Evolutionary conservation across 2,888 invertebrate species (phyloP).

Genomic region (Athrips mouffetella): DNA sequence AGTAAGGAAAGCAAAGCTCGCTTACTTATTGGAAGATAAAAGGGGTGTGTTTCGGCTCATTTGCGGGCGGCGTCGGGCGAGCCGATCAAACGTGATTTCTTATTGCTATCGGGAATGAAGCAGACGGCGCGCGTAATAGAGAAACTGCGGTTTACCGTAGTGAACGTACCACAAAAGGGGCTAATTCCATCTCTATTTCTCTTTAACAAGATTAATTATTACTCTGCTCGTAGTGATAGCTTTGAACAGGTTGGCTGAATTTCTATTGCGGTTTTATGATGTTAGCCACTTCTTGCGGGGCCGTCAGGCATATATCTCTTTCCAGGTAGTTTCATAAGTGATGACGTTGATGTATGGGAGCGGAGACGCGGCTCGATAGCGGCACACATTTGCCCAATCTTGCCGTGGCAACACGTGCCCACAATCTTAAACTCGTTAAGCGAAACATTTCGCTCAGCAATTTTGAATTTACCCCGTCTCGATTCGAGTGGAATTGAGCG

Average conservation of each 20-base stretch:
- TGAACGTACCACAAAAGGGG: constrained; percentile 35
- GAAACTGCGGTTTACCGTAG: constrained; percentile 45
- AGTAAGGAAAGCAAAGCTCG: constrained; percentile 53
- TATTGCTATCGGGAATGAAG: constrained; percentile 57
- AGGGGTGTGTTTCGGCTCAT: constrained; percentile 71
- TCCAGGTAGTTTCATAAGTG: constrained; percentile 60
- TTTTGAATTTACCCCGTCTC: constrained; percentile 62
- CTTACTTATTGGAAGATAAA: constrained; percentile 72
- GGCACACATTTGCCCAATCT: constrained; percentile 54
- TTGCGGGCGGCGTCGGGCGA: constrained; percentile 51
- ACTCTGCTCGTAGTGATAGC: constrained; percentile 18
- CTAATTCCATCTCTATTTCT: constrained; percentile 46
- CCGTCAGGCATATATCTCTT: constrained; percentile 56
- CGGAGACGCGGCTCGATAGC: constrained; percentile 31
- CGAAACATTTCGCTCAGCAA: constrained; percentile 54
- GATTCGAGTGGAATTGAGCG: constrained; percentile 45
- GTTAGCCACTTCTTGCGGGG: constrained; percentile 25
- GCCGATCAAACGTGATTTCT: constrained; percentile 68
- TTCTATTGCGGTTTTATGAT: constrained; percentile 8
- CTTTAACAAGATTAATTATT: constrained; percentile 46
- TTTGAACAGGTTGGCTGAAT: constrained; percentile 19
- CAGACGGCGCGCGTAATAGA: constrained; percentile 47
- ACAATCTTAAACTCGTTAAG: constrained; percentile 70
- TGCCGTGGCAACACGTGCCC: constrained; percentile 57
- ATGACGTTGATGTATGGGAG: constrained; percentile 64